Evolutionary conservation across 2,113 vertebrate species (phyloP).

Genomic region (Chloebia gouldiae): DNA sequence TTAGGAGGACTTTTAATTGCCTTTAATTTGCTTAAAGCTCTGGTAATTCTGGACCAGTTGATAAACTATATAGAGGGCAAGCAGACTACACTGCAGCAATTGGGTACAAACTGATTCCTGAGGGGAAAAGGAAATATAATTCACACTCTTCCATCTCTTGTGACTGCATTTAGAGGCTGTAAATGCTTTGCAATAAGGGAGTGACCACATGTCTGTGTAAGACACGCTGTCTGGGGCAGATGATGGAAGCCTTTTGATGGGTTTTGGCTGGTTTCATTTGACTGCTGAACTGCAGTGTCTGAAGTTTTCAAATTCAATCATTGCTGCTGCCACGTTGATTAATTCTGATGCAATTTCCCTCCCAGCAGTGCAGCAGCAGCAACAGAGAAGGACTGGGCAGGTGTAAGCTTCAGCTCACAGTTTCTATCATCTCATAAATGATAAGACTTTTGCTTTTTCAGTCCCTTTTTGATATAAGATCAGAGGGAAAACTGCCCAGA

Average conservation of each 20-base stretch:
- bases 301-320: constrained; percentile 40
- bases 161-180: background rate
- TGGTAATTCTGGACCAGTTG: background rate
- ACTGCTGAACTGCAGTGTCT: constrained; percentile 8
- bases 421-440: background rate
- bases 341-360: background rate
- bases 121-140: background rate
- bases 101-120: background rate
- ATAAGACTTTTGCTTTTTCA: background rate
- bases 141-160: rapidly evolving
- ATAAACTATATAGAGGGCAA: background rate
- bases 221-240: background rate
- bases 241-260: background rate
- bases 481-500: background rate
- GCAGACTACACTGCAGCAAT: background rate
- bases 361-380: background rate
- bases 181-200: background rate
- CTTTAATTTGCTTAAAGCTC: background rate
- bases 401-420: background rate
- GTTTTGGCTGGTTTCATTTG: constrained; percentile 28
- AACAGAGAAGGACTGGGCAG: background rate
- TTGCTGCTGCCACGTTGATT: constrained; percentile 4
- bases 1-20: background rate
- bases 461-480: background rate
- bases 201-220: background rate